phyloP scores from a whole-genome alignment of 2,888 invertebrate genomes.

The Nephrotoma flavescens region DNA sequence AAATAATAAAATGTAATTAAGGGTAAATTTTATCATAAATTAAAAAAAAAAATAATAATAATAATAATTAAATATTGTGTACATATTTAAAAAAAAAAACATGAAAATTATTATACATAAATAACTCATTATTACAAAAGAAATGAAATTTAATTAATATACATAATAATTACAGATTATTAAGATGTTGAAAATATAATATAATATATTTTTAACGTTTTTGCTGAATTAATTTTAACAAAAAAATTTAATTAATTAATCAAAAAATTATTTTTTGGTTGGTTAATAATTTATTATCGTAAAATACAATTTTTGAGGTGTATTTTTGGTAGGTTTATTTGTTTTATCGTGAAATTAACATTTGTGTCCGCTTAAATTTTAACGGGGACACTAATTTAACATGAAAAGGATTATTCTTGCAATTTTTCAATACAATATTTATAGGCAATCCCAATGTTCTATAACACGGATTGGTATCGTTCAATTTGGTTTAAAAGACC shows the following conservation, averaged over 20 bases:
- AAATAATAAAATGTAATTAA: not conserved
- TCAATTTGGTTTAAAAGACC: too few relatives aligned
- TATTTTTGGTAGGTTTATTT: not conserved
- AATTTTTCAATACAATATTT: too few relatives aligned
- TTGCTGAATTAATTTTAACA: not conserved
- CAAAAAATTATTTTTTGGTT: not conserved
- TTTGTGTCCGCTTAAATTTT: too few relatives aligned
- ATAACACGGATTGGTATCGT: too few relatives aligned
- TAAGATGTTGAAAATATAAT: not conserved
- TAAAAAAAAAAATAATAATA: not conserved
- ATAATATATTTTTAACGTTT: not conserved
- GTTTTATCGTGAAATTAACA: not conserved
- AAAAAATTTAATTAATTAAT: not conserved
- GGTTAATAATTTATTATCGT: not conserved
- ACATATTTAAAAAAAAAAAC: not conserved
- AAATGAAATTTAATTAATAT: not conserved
- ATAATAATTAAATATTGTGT: not conserved
- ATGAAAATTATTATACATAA: not conserved
- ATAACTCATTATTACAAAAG: not conserved
- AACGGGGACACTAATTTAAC: too few relatives aligned
- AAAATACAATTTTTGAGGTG: not conserved
- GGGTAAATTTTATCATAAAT: conserved; percentile 3
- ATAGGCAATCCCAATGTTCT: too few relatives aligned
- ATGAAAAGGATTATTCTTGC: too few relatives aligned
- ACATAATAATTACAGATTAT: not conserved